A percentile compares a stretch with the other conserved stretches of the same genome.
phyloP scores from a whole-genome alignment of 2,888 invertebrate genomes.

The Tipula vernalis region DNA sequence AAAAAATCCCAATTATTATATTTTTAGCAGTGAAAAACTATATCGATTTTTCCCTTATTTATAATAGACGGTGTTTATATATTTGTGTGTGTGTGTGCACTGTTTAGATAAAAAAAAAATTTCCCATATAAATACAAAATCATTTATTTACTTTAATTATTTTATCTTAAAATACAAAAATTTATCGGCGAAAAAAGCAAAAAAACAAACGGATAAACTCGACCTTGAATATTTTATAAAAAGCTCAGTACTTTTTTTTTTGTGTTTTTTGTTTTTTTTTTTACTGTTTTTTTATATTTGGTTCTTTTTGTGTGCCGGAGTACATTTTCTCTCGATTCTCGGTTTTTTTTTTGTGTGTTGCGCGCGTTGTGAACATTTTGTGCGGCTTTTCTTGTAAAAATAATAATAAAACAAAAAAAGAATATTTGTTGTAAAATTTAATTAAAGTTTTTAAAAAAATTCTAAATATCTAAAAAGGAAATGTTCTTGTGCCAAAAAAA shows the following conservation, averaged over 20 bases:
- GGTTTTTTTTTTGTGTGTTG: not conserved
- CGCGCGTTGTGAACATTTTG: conserved; percentile 8
- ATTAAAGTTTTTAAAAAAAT: conserved; percentile 5
- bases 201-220: not conserved
- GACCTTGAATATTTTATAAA: conserved; percentile 7
- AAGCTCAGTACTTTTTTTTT: conserved; percentile 5
- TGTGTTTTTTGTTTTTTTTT: not conserved
- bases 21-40: not conserved
- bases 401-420: not conserved
- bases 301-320: not conserved
- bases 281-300: no score
- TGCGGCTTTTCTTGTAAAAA: conserved; percentile 6
- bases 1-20: not conserved
- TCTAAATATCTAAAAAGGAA: not conserved
- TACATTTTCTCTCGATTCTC: not conserved
- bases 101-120: not conserved
- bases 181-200: not conserved
- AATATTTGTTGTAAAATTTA: not conserved
- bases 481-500: not conserved
- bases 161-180: not conserved
- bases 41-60: not conserved
- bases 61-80: not conserved
- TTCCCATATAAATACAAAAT: not conserved
- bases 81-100: not conserved
- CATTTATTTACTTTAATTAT: not conserved